Evolutionary conservation across 2,797 vertebrate species (phyloP).

Genomic region (Helicolenus hilgendorfi): DNA sequence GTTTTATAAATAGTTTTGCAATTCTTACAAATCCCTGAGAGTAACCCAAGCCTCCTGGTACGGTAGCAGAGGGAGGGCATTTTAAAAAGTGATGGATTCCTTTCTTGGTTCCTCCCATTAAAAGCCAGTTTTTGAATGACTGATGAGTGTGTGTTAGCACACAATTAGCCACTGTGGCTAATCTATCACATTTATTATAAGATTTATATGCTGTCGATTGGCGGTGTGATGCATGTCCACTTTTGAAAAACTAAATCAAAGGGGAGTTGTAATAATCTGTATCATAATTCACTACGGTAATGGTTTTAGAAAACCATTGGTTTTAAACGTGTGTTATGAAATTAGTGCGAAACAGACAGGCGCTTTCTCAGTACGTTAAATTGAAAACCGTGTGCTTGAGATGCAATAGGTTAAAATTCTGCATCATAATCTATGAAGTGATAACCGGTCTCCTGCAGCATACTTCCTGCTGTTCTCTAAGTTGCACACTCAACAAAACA

Average conservation of each 20-base stretch:
- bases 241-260: constrained; percentile 80
- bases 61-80: constrained; percentile 66
- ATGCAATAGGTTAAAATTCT: not conserved
- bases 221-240: constrained; percentile 79
- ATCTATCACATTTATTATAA: constrained; percentile 85
- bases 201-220: constrained; percentile 84
- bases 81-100: constrained; percentile 87
- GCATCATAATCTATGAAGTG: not conserved
- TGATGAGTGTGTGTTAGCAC: constrained; percentile 86
- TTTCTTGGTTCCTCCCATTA: constrained; percentile 84
- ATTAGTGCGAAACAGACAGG: constrained; percentile 19
- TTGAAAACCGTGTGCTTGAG: constrained; percentile 2
- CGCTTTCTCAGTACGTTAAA: constrained; percentile 17
- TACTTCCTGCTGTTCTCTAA: not conserved
- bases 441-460: not conserved
- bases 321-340: constrained; percentile 54
- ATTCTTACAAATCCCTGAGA: constrained; percentile 45
- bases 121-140: constrained; percentile 88
- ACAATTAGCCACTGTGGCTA: constrained; percentile 85
- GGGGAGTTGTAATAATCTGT: constrained; percentile 79
- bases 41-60: constrained; percentile 47
- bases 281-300: constrained; percentile 77
- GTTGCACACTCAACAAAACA: not conserved
- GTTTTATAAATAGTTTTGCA: constrained; percentile 38
- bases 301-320: constrained; percentile 58